Evolutionary conservation across 2,797 vertebrate species (phyloP), one percentile per base, ranked within the genome.

Genomic region (Xyrichtys novacula): DNA sequence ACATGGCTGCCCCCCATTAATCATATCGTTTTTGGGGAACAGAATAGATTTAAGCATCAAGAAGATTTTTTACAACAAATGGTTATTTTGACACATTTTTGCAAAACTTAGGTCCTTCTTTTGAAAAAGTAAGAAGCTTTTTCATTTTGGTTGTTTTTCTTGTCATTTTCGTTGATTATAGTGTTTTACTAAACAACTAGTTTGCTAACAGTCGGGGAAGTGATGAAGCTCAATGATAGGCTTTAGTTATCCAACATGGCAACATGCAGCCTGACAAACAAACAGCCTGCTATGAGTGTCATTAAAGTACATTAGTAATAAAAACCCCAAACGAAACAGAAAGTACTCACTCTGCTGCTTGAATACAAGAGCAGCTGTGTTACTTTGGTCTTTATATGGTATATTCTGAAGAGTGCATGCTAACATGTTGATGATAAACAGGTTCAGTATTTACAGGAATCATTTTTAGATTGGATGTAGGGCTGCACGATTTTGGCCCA

Each of bases 1-100:
- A 85, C 81, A 85, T 31, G 55, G 48, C 55, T 53, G 50, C 47
- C 50, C 59, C 67, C 55, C n/a, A 75, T 86, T 86, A 83, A 81
- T 91, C 70, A 80, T 67, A 74, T 61, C 20, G 8, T 81, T 84
- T 46, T 67, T 76, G 74, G 69, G 46, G 69, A 48, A 14, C 38
- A 34, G 23, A n/a, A 28, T 50, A 50, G 57, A 63, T 62, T n/a
- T 58, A 49, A 29, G 26, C 17, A 36, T 44, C 43, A 50, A 16
- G 16, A 43, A n/a, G n/a, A n/a, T n/a, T n/a, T 70, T 32, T 32
- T 38, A 22, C 1, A 43, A 50, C 25, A 50, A 61, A 32, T 10
- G 7, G 44, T 59, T 23, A 56, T 42, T 49, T 63, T 46, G n/a
- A 2, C 23, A 28, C 11, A 19, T 15, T 23, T 22, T 15, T 7